A percentile compares a stretch with the other conserved stretches of the same genome.
phyloP scores from a whole-genome alignment of 1,140 invertebrate genomes.

The Physella acuta region DNA sequence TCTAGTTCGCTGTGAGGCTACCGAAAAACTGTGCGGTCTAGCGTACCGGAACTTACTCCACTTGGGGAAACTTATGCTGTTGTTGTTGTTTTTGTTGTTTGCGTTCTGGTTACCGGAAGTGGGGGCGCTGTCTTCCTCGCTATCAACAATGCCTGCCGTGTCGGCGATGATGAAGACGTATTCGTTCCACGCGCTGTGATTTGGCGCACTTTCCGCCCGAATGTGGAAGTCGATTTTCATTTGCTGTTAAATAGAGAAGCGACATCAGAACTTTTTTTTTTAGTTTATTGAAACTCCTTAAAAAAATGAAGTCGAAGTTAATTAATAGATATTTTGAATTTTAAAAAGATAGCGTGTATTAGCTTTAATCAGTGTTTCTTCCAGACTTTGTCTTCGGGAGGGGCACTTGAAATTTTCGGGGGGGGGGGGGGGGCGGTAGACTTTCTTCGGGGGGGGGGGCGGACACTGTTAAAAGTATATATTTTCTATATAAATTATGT shows the following conservation, averaged over 20 bases:
- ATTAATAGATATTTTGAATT: not conserved
- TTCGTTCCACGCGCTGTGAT: constrained; percentile 1
- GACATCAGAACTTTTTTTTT: not conserved
- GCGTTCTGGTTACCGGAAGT: not conserved
- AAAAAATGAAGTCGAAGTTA: not conserved
- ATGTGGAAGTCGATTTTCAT: not conserved
- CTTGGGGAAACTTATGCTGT: too few species aligned
- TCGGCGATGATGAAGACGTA: constrained; percentile 16
- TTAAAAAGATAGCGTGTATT: not conserved
- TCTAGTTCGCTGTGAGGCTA: too few species aligned
- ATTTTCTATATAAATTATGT: too few species aligned
- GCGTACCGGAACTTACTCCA: too few species aligned
- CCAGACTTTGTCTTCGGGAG: too few species aligned
- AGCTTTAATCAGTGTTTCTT: too few species aligned
- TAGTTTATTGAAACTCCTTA: not conserved
- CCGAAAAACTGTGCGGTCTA: too few species aligned
- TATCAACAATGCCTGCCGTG: not conserved
- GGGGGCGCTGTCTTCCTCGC: not conserved
- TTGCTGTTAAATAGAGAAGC: not conserved
- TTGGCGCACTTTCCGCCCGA: constrained; percentile 7
- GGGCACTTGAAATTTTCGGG: too few species aligned
- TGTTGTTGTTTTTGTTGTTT: not conserved
- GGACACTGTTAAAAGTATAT: too few species aligned
- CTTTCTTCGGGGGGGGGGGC: too few species aligned
- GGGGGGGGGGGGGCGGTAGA: too few species aligned